Base-by-base conservation (phyloP, 2,113 vertebrate species). In the Antechinus flavipes region DNA sequence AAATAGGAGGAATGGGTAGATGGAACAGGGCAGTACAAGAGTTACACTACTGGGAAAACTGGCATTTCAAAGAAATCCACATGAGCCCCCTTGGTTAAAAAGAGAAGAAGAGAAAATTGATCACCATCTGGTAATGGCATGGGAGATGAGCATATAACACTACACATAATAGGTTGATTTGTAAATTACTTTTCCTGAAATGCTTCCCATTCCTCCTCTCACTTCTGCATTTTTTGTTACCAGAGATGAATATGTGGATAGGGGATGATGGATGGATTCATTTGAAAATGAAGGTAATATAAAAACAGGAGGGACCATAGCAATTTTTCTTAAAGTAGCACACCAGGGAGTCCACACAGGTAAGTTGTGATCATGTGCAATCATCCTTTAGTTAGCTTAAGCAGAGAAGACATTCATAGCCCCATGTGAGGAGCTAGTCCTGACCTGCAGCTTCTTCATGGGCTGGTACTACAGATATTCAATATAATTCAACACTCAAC, bases 331-430 rank as follows among this genome's bases (percentile, higher is more conserved):
- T n/a, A 76, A 76, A 76, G 35, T 35, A n/a, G 16, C 0, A 30
- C 35, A 19, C 35, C 35, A n/a, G 30, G 5, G 95, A 93, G 56
- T 93, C 97, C 93, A 96, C 92, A 94, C 94, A 93, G 95, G 96
- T 96, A 98, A 97, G 97, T 97, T 97, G 95, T 97, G 93, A 98
- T 96, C 94, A 93, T 94, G 96, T 25, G 30, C 0, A 0, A 95
- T 93, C 96, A 97, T 98, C 97, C 91, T 22, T 0, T 96, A 97
- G 97, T 93, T 96, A 96, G 30, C 30, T n/a, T n/a, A 0, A 90
- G 92, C 96, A 94, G 96, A 97, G 96, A n/a, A 76, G 61, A 30
- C 61, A 19, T 76, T 19, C 35, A 16, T 1, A 68, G 35, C 30
- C 30, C 97, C 97, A 6, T 14, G 35, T 11, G 30, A 97, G 96